Evolutionary conservation across 2,888 invertebrate genomes (phyloP), one percentile per base, ranked within the genome.

Genomic region (Pristionchus mayeri): DNA sequence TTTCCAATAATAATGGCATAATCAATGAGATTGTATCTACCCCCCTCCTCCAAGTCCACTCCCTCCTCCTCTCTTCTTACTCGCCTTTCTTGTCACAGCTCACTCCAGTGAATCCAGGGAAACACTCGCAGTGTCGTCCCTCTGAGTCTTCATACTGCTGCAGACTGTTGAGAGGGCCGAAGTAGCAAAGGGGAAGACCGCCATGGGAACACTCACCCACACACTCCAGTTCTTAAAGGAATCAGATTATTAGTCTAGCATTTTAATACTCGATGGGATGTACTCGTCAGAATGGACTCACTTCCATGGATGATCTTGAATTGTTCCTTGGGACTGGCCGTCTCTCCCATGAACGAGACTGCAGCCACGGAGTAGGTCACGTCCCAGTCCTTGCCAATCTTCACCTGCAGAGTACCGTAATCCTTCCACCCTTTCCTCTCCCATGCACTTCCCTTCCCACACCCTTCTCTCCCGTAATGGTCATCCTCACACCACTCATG

Each of bases 161-260:
- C 11, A 89, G 85, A 57, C 85, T 84, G 83, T 90, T 86, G 79
- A 84, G 83, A 18, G 71, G 84, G 18, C 89, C 91, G 52, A 90
- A 91, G 84, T 88, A 91, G 85, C 92, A 92, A 63, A 92, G 88
- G 18, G 92, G 92, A 40, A 88, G 82, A 2, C 92, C 92, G 13
- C 91, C 90, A 52, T 87, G 87, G 3, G 89, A 85, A 84, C 92
- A 92, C 24, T 89, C 88, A 54, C 92, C 92, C 16, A 87, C 78
- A 85, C 92, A 92, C 16, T 85, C 54, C 4, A 92, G 75, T 21
- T 86, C 90, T 90, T 86, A 18, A 89, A 85, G 21, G 7, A n/a
- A 81, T 16, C 13, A 4, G 34, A 34, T 11, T 4, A 27, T 27
- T n/a, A n/a, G n/a, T n/a, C n/a, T n/a, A n/a, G n/a, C n/a, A n/a